Evolutionary conservation across 2,113 vertebrate species (phyloP).

Genomic region (Bothrops jararaca): DNA sequence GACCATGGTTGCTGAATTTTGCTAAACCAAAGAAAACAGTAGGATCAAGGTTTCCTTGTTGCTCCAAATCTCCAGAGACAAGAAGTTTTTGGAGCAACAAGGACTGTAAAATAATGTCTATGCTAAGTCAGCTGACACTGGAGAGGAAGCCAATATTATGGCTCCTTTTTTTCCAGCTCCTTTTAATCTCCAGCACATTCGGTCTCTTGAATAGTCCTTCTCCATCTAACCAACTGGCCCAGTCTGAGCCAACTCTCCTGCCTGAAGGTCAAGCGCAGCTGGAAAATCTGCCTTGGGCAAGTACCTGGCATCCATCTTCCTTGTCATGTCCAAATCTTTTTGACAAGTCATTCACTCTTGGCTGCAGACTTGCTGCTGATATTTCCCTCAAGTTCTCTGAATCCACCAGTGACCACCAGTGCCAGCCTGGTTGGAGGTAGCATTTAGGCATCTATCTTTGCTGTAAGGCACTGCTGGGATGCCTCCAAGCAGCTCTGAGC

Average conservation of each 20-base stretch:
- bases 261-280: not conserved
- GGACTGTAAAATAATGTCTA: not conserved
- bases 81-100: not conserved
- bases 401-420: constrained; percentile 1
- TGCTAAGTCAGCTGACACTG: not conserved
- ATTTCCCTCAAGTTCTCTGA: constrained; percentile 23
- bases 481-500: not conserved
- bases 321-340: accelerated
- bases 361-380: not conserved
- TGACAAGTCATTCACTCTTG: not conserved
- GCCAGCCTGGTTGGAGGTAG: not conserved
- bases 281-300: not conserved
- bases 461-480: not conserved
- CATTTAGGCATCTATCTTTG: constrained; percentile 6
- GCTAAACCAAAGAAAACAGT: not conserved
- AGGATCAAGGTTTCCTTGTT: not conserved
- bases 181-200: not conserved
- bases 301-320: not conserved
- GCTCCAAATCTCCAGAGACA: not conserved
- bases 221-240: constrained; percentile 10
- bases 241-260: not conserved
- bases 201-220: not conserved
- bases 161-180: not conserved
- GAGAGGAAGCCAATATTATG: not conserved
- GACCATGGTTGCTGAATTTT: not conserved